Evolutionary conservation across 2,888 invertebrate species (phyloP), one percentile per base, ranked within the genome.

Genomic region (Dynastes hyllus): DNA sequence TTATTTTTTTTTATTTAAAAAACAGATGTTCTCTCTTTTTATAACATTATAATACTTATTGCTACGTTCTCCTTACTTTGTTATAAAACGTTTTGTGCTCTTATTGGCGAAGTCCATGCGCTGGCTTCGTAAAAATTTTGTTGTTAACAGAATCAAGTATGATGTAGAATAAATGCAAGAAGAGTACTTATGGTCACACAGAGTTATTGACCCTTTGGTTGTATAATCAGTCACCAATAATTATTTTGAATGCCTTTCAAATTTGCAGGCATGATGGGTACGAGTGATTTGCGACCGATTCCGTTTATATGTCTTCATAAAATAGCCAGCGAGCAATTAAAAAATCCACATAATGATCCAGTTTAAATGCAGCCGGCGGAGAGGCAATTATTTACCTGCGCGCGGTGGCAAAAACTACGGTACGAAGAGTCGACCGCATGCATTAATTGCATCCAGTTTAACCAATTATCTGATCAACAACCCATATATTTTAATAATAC

Each of bases 281-380:
- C 78, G 81, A 77, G 78, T 78, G 82, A 83, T 82, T 82, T 81
- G 82, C 81, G 80, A 81, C 75, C 71, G 84, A 84, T 85, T 84
- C 83, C 85, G 84, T 85, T 86, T 85, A 86, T 85, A 87, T 86
- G 87, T 87, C 87, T 87, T 85, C 84, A 87, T 87, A 87, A 85
- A 85, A 85, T 83, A 81, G 81, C 82, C 81, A 82, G 79, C 75
- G 82, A 76, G 82, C 84, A 83, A 84, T 85, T 84, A 85, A 84
- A 84, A 84, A 83, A 80, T 76, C 80, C 83, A 66, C 82, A 84
- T 86, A 86, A 86, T 86, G 86, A 85, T 84, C 84, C 86, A 86
- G 86, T 87, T 86, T 86, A 85, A 86, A 86, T 86, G 86, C 86
- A 85, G 81, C 83, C 84, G 81, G 83, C 83, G 82, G 81, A 77